Evolutionary conservation across 2,797 vertebrate genomes (phyloP), one percentile per base, ranked within the genome.

Genomic region (Lophius americanus): DNA sequence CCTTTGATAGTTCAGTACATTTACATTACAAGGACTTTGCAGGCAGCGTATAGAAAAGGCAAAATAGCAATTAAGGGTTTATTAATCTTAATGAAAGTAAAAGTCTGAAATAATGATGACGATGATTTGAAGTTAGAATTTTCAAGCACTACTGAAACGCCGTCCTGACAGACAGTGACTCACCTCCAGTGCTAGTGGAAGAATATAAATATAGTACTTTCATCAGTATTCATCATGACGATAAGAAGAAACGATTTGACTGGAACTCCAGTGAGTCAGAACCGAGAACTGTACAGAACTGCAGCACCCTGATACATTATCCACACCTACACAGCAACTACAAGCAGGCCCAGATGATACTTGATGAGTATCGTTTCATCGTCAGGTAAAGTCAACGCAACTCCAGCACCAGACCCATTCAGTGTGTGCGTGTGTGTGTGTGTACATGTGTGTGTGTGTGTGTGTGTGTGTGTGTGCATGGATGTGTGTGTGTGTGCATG

Each of bases 361-460:
- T 52, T 57, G 12, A 23, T 33, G 1, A 35, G 23, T 23, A 23
- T 23, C 23, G 23, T 23, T 23, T 23, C 23, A 23, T 23, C 23
- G 23, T 23, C 23, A 55, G 53, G 46, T 57, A 60, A 23, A 2
- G 23, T 23, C 23, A 46, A 72, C 36, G 38, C 49, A 62, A 66
- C 32, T 64, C 43, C 2, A 57, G 62, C 48, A 53, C 11, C 9
- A 51, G 41, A 2, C 32, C 50, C 48, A 32, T 33, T 52, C 38
- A 53, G 67, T 53, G 54, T 65, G 59, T 69, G 42, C 52, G 57
- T 74, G 51, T 72, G 65, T 69, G 42, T 48, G 39, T 55, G 68
- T 35, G 51, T 62, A 74, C 46, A 71, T 38, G 37, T 38, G 1
- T 38, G 37, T 2, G 37, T 38, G 37, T 38, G 37, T 38, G 37